phyloP scores from a whole-genome alignment of 2,797 vertebrate genomes.

The Siniperca obscura region DNA sequence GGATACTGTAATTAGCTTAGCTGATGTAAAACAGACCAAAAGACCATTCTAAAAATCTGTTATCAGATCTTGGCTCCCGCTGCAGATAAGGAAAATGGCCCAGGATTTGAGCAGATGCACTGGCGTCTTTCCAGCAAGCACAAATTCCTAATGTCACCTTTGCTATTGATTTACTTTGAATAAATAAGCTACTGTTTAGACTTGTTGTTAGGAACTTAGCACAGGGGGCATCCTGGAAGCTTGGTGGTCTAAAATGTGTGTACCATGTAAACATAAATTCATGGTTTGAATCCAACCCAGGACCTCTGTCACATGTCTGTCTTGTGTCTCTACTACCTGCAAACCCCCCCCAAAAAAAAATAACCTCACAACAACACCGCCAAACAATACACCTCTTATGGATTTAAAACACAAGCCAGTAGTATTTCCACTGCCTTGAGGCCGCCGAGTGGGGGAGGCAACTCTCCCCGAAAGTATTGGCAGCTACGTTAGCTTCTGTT shows the following conservation, averaged over 20 bases:
- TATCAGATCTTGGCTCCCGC: constrained; percentile 52
- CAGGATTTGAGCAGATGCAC: constrained; percentile 54
- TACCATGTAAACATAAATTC: constrained; percentile 31
- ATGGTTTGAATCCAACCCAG: constrained; percentile 42
- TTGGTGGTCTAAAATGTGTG: constrained; percentile 36
- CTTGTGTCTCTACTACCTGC: constrained; percentile 23
- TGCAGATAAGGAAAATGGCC: constrained; percentile 53
- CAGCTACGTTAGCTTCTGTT: constrained; percentile 78
- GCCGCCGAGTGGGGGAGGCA: constrained; percentile 66
- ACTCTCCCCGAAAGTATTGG: constrained; percentile 69
- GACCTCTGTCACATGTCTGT: constrained; percentile 31
- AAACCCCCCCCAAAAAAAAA: neutral
- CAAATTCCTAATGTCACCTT: constrained; percentile 65
- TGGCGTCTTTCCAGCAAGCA: constrained; percentile 60
- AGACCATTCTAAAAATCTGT: constrained; percentile 42
- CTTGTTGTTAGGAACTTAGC: constrained; percentile 39
- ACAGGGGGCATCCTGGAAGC: constrained; percentile 46
- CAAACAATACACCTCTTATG: constrained; percentile 64
- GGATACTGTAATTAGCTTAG: constrained; percentile 40
- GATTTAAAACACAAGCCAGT: constrained; percentile 65
- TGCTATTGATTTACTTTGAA: constrained; percentile 57
- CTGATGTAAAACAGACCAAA: constrained; percentile 62
- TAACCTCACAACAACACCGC: constrained; percentile 14
- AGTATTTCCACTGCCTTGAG: constrained; percentile 70
- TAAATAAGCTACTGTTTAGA: constrained; percentile 58